Conservation (phyloP, 2,797 vertebrate species). For the Poeciliopsis gracilis region DNA sequence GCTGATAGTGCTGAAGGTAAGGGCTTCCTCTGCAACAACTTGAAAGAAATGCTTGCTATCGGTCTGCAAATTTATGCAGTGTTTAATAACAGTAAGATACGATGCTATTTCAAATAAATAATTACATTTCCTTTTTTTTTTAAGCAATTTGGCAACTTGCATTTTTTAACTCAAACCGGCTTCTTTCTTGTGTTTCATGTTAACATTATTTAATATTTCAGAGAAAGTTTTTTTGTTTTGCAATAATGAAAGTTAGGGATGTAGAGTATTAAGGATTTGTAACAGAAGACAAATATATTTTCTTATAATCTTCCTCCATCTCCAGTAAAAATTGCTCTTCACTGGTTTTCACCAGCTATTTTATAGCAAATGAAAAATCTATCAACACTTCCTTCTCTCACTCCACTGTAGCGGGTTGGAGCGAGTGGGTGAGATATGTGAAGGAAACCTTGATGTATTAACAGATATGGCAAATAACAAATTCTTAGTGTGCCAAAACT, state of each 20-base stretch:
- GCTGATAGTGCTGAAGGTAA: conserved; percentile 47
- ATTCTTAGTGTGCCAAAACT: conserved; percentile 12
- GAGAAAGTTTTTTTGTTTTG: background rate
- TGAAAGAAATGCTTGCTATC: background rate
- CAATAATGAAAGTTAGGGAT: background rate
- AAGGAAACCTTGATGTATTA: conserved; percentile 51
- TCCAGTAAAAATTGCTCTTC: conserved; percentile 7
- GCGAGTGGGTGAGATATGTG: conserved; percentile 41
- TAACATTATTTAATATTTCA: background rate
- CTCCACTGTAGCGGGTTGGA: conserved; percentile 42
- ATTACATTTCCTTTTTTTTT: background rate
- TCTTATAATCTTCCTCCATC: conserved; percentile 10
- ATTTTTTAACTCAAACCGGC: background rate
- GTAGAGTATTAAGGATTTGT: background rate
- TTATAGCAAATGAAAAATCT: conserved; percentile 51
- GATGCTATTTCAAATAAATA: conserved; percentile 1
- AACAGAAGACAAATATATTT: background rate
- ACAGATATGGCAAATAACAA: conserved; percentile 43
- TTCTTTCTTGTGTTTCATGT: background rate
- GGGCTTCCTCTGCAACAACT: conserved; percentile 27
- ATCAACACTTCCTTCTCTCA: conserved; percentile 55
- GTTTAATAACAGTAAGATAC: background rate
- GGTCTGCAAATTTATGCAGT: conserved; percentile 10
- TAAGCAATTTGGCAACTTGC: background rate
- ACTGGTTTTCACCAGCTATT: background rate